Conservation (phyloP, 2,888 invertebrate species). For the Pandemis heparana region DNA sequence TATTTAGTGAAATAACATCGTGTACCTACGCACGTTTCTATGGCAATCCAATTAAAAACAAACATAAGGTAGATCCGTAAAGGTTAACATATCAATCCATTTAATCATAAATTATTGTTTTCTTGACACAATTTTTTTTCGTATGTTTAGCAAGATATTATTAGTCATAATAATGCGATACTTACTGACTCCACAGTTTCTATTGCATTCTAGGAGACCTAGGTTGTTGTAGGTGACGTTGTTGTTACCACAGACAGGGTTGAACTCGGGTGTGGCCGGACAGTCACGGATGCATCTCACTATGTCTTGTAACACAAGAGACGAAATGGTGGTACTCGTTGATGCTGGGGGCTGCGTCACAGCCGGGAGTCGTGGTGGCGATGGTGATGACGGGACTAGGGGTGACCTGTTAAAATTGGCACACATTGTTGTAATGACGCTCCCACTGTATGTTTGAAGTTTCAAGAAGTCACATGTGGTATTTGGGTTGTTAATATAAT, state of each 20-base stretch:
- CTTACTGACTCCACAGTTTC: conserved; percentile 74
- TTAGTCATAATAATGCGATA: conserved; percentile 40
- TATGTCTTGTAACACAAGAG: conserved; percentile 4
- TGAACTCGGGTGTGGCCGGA: conserved; percentile 67
- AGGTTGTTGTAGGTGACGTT: conserved; percentile 67
- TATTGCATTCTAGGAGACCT: conserved; percentile 66
- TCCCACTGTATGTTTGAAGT: no score
- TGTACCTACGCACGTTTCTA: background rate
- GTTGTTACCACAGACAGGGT: conserved; percentile 77
- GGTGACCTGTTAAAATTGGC: background rate
- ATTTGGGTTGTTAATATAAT: no score
- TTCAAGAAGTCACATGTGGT: background rate
- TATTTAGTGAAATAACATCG: background rate
- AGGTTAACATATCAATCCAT: background rate
- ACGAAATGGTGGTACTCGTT: background rate
- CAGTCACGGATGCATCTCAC: conserved; percentile 59
- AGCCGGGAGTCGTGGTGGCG: conserved; percentile 3
- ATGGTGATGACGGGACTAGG: background rate
- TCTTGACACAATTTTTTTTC: no score
- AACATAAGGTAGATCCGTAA: background rate
- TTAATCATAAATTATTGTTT: background rate
- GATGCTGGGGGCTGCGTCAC: background rate
- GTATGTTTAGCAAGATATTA: no score
- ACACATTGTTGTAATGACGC: background rate
- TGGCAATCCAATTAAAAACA: background rate